Evolutionary conservation across 2,797 vertebrate species (phyloP).

Genomic region (Sylvilagus floridanus): DNA sequence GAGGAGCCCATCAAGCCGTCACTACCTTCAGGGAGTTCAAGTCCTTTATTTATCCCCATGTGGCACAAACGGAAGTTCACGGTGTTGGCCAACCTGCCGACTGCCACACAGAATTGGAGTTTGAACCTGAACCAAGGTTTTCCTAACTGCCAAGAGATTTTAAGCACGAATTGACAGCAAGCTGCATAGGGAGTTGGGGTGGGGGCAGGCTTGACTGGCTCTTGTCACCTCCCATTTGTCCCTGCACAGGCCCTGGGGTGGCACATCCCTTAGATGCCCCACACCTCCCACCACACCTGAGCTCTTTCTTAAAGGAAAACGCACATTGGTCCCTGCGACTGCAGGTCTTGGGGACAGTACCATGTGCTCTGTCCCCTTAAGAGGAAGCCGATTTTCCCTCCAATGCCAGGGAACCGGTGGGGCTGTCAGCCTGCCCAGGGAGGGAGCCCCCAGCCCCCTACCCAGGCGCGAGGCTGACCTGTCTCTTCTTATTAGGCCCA

Average conservation of each 20-base stretch:
- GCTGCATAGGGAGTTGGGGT: too few relatives aligned
- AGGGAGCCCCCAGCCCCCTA: not conserved
- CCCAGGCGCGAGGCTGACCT: slow-evolving; percentile 10
- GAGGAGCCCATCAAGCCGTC: not conserved
- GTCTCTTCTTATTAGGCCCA: slow-evolving; percentile 69
- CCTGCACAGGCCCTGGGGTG: not conserved
- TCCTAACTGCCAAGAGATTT: not conserved
- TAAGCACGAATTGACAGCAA: not conserved
- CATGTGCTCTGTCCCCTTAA: not conserved
- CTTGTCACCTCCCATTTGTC: not conserved
- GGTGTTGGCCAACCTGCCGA: not conserved
- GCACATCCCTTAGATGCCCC: not conserved
- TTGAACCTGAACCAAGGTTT: not conserved
- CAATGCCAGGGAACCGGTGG: not conserved
- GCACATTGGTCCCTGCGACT: not conserved
- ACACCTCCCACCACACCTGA: not conserved
- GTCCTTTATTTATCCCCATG: not conserved
- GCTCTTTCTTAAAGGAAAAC: not conserved
- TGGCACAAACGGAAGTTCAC: not conserved
- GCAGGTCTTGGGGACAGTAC: not conserved
- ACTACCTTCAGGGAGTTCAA: not conserved
- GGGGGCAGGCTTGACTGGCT: not conserved
- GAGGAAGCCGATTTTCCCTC: not conserved
- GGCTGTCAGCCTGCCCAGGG: not conserved
- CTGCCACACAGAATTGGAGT: not conserved